A percentile compares a stretch with the other conserved stretches of the same genome.
These are phyloP conservation scores for Actinia tenebrosa DNA, from an alignment of 64 coral and sea anemone genomes.

Conservation along the genomic window DNA sequence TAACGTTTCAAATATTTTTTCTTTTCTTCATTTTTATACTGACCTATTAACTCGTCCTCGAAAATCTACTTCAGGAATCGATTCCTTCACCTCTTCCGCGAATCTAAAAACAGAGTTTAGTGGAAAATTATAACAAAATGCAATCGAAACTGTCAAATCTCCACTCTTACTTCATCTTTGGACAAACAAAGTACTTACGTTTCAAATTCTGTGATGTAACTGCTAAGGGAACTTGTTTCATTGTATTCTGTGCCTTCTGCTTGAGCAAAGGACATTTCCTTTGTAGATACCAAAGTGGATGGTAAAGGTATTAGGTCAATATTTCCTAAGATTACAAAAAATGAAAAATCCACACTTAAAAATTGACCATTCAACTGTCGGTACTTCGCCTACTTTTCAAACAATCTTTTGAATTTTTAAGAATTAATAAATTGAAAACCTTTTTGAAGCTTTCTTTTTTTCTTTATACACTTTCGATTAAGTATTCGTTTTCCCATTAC, in stretches of 20 bases:
- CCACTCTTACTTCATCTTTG: neutral
- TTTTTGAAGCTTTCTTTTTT: neutral
- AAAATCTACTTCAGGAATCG: constrained; percentile 52
- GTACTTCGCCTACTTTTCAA: too few relatives aligned
- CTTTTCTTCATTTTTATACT: neutral
- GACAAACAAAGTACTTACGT: constrained; percentile 30
- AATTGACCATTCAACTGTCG: too few relatives aligned
- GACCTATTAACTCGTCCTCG: constrained; percentile 46
- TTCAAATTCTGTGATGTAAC: constrained; percentile 48
- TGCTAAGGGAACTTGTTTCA: constrained; percentile 50
- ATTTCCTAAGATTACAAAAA: neutral
- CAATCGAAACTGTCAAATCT: too few relatives aligned
- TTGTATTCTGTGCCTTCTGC: constrained; percentile 27
- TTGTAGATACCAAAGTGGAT: neutral
- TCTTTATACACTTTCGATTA: neutral
- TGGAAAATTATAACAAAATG: neutral
- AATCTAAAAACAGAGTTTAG: constrained; percentile 32
- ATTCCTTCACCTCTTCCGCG: constrained; percentile 56
- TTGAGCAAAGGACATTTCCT: neutral
- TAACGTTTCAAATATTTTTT: neutral
- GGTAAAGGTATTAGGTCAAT: neutral
- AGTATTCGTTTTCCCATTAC: neutral
- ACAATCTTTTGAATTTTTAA: too few relatives aligned
- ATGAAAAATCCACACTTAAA: too few relatives aligned
- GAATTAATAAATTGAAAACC: neutral